These are phyloP conservation scores for Antrozous pallidus DNA, from an alignment of 2,797 vertebrate species.

Conservation along the genomic window DNA sequence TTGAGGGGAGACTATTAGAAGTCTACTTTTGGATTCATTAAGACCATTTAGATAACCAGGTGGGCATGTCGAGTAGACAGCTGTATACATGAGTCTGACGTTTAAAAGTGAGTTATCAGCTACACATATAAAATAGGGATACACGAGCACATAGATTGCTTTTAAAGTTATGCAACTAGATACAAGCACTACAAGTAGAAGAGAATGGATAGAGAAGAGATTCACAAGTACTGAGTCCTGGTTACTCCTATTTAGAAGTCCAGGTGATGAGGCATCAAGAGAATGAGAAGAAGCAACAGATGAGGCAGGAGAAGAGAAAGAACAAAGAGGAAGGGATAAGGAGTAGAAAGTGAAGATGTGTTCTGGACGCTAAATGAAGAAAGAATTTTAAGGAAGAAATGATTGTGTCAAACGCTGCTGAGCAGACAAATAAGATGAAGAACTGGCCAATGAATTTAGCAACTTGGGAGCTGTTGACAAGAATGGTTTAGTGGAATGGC, in stretches of 20 bases:
- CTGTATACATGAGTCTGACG: not conserved
- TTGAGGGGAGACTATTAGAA: not conserved
- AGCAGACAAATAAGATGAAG: not conserved
- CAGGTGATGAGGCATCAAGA: not conserved
- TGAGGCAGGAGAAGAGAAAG: not conserved
- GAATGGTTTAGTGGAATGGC: not conserved
- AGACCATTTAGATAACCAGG: not conserved
- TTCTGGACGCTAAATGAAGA: not conserved
- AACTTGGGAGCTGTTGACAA: not conserved
- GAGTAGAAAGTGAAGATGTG: not conserved
- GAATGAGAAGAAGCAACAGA: not conserved
- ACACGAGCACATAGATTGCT: not conserved
- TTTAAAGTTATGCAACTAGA: conserved; percentile 8
- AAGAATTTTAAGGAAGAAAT: not conserved
- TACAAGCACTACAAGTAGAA: not conserved
- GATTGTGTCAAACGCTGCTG: not conserved
- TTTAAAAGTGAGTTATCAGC: not conserved
- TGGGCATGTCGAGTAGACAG: not conserved
- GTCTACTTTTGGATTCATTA: not conserved
- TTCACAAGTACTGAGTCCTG: not conserved
- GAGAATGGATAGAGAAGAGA: not conserved
- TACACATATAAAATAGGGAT: not conserved
- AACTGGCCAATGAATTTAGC: not conserved
- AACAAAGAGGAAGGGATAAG: not conserved
- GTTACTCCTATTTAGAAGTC: not conserved